Conservation (phyloP, 2,888 invertebrate species). For the Rhingia rostrata region DNA sequence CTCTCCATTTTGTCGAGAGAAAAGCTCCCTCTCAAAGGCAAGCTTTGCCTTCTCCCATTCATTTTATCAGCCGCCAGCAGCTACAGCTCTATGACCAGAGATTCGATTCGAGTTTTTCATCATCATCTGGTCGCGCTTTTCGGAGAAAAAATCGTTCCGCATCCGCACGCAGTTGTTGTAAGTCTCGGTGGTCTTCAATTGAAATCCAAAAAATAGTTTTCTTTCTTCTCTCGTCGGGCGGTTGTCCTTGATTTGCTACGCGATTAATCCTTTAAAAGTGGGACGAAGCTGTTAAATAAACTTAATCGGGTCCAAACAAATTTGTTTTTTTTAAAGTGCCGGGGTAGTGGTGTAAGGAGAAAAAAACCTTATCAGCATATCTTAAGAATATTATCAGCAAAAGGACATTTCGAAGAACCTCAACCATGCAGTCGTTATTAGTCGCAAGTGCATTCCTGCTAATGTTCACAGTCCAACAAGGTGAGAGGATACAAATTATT, state of each 20-base stretch:
- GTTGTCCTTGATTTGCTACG: conserved; percentile 30
- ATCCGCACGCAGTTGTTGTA: conserved; percentile 67
- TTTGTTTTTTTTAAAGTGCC: conserved; percentile 29
- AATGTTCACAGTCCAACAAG: conserved; percentile 83
- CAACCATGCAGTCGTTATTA: conserved; percentile 81
- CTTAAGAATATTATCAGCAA: conserved; percentile 24
- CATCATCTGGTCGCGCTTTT: conserved; percentile 69
- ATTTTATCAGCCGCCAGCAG: conserved; percentile 38
- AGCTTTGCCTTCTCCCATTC: conserved; percentile 55
- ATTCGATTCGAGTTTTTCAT: conserved; percentile 68
- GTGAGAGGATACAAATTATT: conserved; percentile 78
- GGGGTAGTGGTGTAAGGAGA: conserved; percentile 41
- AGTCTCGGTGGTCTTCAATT: conserved; percentile 54
- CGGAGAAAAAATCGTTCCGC: conserved; percentile 65
- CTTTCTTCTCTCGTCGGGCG: conserved; percentile 29
- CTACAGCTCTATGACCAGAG: conserved; percentile 28
- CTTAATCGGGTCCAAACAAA: conserved; percentile 35
- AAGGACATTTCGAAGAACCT: conserved; percentile 9
- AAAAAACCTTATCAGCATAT: background rate
- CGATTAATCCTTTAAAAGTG: conserved; percentile 9
- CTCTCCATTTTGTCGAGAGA: conserved; percentile 26
- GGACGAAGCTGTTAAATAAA: background rate
- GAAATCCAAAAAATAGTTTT: conserved; percentile 33
- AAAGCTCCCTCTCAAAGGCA: conserved; percentile 32
- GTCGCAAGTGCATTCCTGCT: conserved; percentile 81